Base-by-base conservation (phyloP, 2,113 vertebrate species). In the Lathamus discolor region DNA sequence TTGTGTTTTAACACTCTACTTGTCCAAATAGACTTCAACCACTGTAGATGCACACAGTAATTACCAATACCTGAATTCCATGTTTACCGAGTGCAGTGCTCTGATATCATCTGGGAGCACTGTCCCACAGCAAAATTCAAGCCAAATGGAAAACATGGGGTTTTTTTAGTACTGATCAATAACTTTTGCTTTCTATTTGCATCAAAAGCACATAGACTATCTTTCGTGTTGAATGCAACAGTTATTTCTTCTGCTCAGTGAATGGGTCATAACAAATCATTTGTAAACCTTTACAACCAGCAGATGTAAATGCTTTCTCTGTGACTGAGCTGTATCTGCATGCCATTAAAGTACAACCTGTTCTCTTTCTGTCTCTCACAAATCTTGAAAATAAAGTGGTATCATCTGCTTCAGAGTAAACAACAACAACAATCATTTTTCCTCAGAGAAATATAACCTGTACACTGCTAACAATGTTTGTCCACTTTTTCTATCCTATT, bases 181-280 rank as follows among this genome's bases (percentile, higher is more conserved):
- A 76, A 39, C 85, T 62, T n/a, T 11, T 69, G 23, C 17, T 29
- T 73, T 90, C 49, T 17, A 63, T 78, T 95, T 72, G 69, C 59
- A 91, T 66, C 33, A 27, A 82, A 95, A 90, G 46, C 37, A 37
- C 29, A 54, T 22, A 39, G 12, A n/a, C 16, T 80, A 2, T 76
- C 59, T 72, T 74, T 86, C 1, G 2, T 31, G 15, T 37, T 46
- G 37, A 90, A 90, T 2, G 1, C 41, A 43, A 43, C 48, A n/a
- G 25, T 76, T 79, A 79, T 80, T 67, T 63, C 74, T 95, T 95
- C 86, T 81, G 48, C 62, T 93, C 78, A 43, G 33, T 70, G 85
- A 79, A 41, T 17, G 74, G 57, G 73, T 95, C 61, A 83, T 22
- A 75, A 81, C 94, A 94, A 93, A 88, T 68, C 61, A 91, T 55